Percentiles rank a stretch among this genome's conserved stretches.
These are phyloP conservation scores for Mobula birostris DNA, from an alignment of 2,113 vertebrate genomes.

Conservation along the genomic window DNA sequence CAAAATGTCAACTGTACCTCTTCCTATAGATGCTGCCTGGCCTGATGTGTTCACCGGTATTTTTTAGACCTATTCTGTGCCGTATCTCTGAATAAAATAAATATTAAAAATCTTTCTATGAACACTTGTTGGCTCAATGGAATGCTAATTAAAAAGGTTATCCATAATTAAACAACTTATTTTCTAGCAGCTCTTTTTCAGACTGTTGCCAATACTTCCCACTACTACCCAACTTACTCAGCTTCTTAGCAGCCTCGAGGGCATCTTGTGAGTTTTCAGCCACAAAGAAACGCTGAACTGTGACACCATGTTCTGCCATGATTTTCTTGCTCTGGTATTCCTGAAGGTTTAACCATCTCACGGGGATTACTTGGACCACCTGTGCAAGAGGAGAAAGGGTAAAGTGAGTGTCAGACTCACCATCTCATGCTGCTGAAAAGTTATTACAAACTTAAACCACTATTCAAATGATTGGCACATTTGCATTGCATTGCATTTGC, in stretches of 20 bases:
- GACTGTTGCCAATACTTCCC: neutral
- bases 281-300: constrained; percentile 89
- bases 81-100: too few species aligned
- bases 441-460: neutral
- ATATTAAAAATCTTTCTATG: neutral
- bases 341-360: constrained; percentile 94
- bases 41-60: too few species aligned
- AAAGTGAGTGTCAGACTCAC: constrained; percentile 40
- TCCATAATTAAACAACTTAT: neutral
- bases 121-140: neutral
- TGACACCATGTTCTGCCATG: constrained; percentile 89
- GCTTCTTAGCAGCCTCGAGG: constrained; percentile 81
- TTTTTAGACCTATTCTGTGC: too few species aligned
- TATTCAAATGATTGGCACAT: neutral
- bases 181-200: neutral
- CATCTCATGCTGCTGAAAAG: neutral
- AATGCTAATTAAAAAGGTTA: neutral
- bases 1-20: too few species aligned
- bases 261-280: constrained; percentile 79
- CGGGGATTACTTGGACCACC: constrained; percentile 63
- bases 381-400: constrained; percentile 44
- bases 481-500: neutral
- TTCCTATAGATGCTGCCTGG: too few species aligned
- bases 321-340: constrained; percentile 99
- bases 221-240: constrained; percentile 68